phyloP scores from a whole-genome alignment of 2,113 vertebrate genomes.

The Malurus cyaneus region DNA sequence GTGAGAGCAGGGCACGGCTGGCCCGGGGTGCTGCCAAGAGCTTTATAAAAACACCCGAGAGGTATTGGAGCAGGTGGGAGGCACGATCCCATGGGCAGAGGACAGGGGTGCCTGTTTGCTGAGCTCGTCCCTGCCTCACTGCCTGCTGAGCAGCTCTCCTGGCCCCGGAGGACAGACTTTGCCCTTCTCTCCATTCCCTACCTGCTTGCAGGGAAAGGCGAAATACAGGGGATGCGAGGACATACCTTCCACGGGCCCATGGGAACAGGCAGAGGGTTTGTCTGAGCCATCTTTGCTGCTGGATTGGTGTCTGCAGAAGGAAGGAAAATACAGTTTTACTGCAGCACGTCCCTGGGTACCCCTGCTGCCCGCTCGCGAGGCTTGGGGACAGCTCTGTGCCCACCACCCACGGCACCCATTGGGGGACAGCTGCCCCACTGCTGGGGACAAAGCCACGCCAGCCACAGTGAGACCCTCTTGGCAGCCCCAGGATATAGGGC shows the following conservation, averaged over 20 bases:
- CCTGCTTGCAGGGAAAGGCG: background rate
- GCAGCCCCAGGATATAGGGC: background rate
- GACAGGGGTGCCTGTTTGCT: background rate
- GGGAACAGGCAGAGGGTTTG: conserved; percentile 85
- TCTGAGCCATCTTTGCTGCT: conserved; percentile 87
- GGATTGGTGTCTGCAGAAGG: conserved; percentile 69
- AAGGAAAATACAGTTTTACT: background rate
- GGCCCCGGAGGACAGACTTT: background rate
- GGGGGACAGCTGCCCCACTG: background rate
- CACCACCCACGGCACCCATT: accelerated
- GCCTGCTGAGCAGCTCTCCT: background rate
- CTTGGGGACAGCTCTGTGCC: background rate
- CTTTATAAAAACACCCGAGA: background rate
- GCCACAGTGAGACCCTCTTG: accelerated
- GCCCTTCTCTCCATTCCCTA: background rate
- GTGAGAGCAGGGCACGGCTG: background rate
- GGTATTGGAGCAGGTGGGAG: background rate
- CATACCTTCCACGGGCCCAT: conserved; percentile 92
- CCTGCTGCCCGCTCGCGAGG: background rate
- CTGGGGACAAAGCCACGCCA: background rate
- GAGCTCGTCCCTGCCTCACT: background rate
- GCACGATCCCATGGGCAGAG: background rate
- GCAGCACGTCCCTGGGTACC: background rate
- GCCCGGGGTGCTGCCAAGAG: background rate
- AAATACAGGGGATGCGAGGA: background rate